phyloP scores from a whole-genome alignment of 2,797 vertebrate species.

The Merluccius polli region DNA sequence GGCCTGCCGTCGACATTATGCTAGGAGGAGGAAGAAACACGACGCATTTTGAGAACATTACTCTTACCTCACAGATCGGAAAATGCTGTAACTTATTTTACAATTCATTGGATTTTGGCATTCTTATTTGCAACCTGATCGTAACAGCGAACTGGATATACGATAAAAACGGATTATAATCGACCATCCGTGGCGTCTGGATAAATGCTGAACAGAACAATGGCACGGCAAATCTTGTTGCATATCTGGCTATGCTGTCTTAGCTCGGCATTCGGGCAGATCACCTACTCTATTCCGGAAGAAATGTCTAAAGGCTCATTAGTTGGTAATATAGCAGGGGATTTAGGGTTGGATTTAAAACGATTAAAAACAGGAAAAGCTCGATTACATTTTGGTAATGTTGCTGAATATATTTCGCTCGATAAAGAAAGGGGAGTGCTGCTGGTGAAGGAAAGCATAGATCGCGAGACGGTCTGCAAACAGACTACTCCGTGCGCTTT shows the following conservation, averaged over 20 bases:
- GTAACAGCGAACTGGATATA: background rate
- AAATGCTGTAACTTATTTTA: too few relatives aligned
- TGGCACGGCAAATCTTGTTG: background rate
- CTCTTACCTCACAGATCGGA: too few relatives aligned
- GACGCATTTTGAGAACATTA: too few relatives aligned
- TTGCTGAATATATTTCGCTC: slow-evolving; percentile 54
- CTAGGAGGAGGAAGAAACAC: too few relatives aligned
- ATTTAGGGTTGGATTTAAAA: slow-evolving; percentile 63
- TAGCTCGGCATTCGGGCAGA: slow-evolving; percentile 44
- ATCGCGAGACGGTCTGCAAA: slow-evolving; percentile 63
- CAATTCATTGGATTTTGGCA: background rate
- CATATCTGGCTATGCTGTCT: slow-evolving; percentile 16
- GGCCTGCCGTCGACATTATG: slow-evolving; percentile 3
- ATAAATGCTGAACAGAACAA: background rate
- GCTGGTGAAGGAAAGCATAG: slow-evolving; percentile 61
- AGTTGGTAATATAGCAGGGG: slow-evolving; percentile 65
- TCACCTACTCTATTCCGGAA: slow-evolving; percentile 67
- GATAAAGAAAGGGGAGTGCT: slow-evolving; percentile 62
- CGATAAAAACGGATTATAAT: background rate
- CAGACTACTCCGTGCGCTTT: slow-evolving; percentile 66
- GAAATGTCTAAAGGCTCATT: slow-evolving; percentile 67
- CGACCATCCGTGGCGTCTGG: background rate
- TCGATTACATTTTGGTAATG: slow-evolving; percentile 51
- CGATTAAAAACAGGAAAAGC: slow-evolving; percentile 57
- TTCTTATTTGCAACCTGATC: background rate